Evolutionary conservation across 2,888 invertebrate species (phyloP).

Genomic region (Ormia ochracea): DNA sequence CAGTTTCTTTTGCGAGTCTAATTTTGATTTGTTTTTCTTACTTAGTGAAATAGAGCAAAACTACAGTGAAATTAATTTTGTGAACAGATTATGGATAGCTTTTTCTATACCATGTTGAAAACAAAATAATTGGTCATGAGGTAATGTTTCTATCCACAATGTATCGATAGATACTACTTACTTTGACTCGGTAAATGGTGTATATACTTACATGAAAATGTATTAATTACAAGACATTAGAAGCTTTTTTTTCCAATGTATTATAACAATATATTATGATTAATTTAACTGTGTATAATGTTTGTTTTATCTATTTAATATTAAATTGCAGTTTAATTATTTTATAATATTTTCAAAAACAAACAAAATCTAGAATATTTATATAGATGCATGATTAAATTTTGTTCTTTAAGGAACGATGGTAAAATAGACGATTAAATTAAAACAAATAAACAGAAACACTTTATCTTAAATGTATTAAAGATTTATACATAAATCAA

Average conservation of each 20-base stretch:
- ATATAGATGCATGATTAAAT: background rate
- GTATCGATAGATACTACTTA: too few species aligned
- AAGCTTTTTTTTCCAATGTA: constrained; percentile 22
- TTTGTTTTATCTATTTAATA: constrained; percentile 4
- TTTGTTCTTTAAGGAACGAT: constrained; percentile 1
- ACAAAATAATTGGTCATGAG: too few species aligned
- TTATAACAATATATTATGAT: constrained; percentile 59
- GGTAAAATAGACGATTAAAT: background rate
- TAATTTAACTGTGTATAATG: constrained; percentile 47
- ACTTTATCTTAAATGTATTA: constrained; percentile 37
- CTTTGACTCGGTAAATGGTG: too few species aligned
- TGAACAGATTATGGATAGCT: too few species aligned
- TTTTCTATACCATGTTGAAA: too few species aligned
- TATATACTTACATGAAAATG: background rate
- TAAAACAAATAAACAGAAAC: constrained; percentile 43
- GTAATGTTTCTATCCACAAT: too few species aligned
- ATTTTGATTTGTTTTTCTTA: too few species aligned
- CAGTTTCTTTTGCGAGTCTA: too few species aligned
- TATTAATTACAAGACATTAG: background rate
- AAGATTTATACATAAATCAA: constrained; percentile 30
- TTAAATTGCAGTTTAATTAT: constrained; percentile 38
- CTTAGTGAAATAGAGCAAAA: too few species aligned
- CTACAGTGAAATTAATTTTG: too few species aligned
- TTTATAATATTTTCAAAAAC: constrained; percentile 36
- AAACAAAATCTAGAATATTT: constrained; percentile 12